phyloP scores from a whole-genome alignment of 92 coral and sea anemone genomes.

The Porites evermanni region DNA sequence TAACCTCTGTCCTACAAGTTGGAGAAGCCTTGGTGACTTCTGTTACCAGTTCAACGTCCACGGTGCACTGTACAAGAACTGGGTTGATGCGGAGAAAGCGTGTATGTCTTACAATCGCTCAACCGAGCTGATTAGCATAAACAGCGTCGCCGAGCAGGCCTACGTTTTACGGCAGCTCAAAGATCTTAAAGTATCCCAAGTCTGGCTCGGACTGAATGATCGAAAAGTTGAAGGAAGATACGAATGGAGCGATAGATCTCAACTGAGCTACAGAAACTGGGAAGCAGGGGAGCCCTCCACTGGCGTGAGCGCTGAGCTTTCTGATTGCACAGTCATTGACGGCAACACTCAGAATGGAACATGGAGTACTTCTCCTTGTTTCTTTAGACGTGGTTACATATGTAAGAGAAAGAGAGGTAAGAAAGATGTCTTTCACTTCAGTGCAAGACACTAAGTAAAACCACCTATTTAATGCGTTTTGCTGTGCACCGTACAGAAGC shows the following conservation, averaged over 20 bases:
- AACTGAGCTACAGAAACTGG: slow-evolving; percentile 81
- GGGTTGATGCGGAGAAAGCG: slow-evolving; percentile 77
- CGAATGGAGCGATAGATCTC: slow-evolving; percentile 83
- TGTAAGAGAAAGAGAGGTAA: slow-evolving; percentile 90
- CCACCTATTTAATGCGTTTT: too few species aligned
- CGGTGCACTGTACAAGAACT: slow-evolving; percentile 64
- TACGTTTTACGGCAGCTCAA: slow-evolving; percentile 60
- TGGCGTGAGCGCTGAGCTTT: slow-evolving; percentile 15
- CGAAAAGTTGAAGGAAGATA: slow-evolving; percentile 71
- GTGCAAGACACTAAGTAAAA: too few species aligned
- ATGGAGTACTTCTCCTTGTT: slow-evolving; percentile 77
- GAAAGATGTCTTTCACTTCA: neutral
- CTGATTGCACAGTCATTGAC: slow-evolving; percentile 64
- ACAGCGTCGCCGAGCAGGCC: slow-evolving; percentile 72
- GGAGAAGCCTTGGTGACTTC: slow-evolving; percentile 83
- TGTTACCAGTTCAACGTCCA: slow-evolving; percentile 92
- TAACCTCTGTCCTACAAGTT: slow-evolving; percentile 86
- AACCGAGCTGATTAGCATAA: slow-evolving; percentile 78
- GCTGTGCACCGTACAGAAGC: too few species aligned
- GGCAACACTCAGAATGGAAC: slow-evolving; percentile 75
- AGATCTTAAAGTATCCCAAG: slow-evolving; percentile 58
- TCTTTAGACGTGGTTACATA: slow-evolving; percentile 52
- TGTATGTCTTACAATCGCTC: slow-evolving; percentile 66
- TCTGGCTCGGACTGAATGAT: slow-evolving; percentile 95
- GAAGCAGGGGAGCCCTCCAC: slow-evolving; percentile 52